Percentiles rank a stretch among this genome's conserved stretches.
Evolutionary conservation across 2,113 vertebrate species (phyloP).

Genomic region (Eudyptes chrysolophus): DNA sequence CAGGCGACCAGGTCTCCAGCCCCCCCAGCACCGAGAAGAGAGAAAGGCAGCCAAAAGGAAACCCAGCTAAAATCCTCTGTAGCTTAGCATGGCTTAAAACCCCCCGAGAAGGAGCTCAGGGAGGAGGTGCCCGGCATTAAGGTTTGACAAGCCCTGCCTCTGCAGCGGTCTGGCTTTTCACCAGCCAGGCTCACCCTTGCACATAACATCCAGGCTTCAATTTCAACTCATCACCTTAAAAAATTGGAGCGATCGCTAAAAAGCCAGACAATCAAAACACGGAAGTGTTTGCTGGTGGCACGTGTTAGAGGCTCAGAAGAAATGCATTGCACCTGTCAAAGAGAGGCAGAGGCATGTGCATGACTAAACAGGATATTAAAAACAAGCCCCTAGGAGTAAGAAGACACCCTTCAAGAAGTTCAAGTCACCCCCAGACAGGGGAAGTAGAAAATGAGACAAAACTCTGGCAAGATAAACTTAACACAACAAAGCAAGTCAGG

Average conservation of each 20-base stretch:
- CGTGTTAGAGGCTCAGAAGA: not conserved
- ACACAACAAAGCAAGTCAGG: not conserved
- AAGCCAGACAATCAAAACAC: conserved; percentile 4
- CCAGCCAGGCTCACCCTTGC: rapidly evolving
- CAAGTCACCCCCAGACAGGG: not conserved
- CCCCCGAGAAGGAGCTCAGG: not conserved
- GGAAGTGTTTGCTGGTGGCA: not conserved
- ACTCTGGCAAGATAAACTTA: conserved; percentile 32
- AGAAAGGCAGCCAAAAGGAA: not conserved
- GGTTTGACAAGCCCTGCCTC: not conserved
- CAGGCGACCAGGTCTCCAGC: not conserved
- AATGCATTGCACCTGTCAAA: conserved; percentile 19
- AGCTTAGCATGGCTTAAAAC: not conserved
- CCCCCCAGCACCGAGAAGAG: not conserved
- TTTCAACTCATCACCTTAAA: not conserved
- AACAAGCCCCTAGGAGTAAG: conserved; percentile 7
- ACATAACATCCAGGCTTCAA: not conserved
- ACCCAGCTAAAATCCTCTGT: not conserved
- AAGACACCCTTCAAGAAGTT: conserved; percentile 4
- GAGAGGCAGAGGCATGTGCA: not conserved
- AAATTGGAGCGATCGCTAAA: not conserved
- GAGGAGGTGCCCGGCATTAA: not conserved
- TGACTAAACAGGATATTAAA: conserved; percentile 55
- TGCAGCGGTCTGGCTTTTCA: not conserved
- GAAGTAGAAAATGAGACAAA: conserved; percentile 23